Evolutionary conservation across 2,797 vertebrate genomes (phyloP), one percentile per base, ranked within the genome.

Genomic region (Eleutherodactylus coqui): DNA sequence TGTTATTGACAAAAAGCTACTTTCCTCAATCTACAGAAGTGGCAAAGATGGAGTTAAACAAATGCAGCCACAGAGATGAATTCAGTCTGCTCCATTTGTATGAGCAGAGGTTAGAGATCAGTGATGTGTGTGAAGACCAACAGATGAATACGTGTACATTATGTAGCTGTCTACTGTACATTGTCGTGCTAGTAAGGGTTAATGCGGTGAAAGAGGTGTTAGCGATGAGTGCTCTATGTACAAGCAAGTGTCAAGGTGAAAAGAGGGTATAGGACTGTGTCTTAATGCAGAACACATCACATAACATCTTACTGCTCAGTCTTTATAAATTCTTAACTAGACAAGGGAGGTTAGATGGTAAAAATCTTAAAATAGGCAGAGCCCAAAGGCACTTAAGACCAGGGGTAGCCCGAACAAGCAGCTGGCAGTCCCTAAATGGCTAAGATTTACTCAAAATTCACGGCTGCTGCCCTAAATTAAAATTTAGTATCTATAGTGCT

Each of bases 301-400:
- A 49, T 51, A 24, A 41, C 64, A 38, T 38, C 86, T 87, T 47
- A 73, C 84, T 32, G 78, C 76, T 60, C 49, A 73, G 62, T 13
- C 49, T 55, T 34, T 73, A 83, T 87, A 79, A 83, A 87, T 83
- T 79, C 29, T 83, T 87, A 83, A 87, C 67, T 82, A 87, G 75
- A 81, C 47, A 43, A 87, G 75, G 81, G 81, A 83, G 51, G 75
- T 79, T 79, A 72, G 85, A 64, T 79, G 85, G 58, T 76, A 36
- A 49, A 79, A 78, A 60, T 43, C 81, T 76, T 47, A 87, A 87
- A 87, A 87, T 83, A 87, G 75, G 47, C 67, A 85, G 41, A 47
- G 86, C 86, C 75, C 53, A 83, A 67, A 83, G 64, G 75, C 75
- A 78, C 38, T 27, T 3, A 21, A 34, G 62, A 49, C 47, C 38